Evolutionary conservation across 1,140 invertebrate genomes (phyloP).

Genomic region (Solen grandis): DNA sequence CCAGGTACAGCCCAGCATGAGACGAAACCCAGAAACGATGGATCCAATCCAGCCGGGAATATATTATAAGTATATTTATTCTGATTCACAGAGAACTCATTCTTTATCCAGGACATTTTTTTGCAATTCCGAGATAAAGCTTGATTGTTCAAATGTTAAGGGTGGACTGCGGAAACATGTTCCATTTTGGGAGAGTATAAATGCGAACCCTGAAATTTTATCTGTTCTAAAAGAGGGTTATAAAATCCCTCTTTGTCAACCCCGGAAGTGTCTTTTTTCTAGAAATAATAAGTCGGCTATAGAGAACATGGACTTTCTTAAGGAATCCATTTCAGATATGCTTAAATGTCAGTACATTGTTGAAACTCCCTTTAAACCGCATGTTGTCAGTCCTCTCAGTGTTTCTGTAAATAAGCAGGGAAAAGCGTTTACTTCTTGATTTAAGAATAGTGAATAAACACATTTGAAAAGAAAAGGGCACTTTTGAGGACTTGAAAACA

Average conservation of each 20-base stretch:
- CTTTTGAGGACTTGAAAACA: conserved; percentile 28
- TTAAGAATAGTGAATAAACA: not conserved
- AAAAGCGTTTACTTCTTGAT: conserved; percentile 5
- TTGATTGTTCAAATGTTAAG: not conserved
- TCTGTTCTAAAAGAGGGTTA: too few species aligned
- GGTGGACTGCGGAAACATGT: not conserved
- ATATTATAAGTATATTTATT: not conserved
- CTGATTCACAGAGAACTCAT: not conserved
- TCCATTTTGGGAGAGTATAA: not conserved
- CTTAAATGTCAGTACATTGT: not conserved
- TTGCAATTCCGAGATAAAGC: not conserved
- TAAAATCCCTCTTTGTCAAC: not conserved
- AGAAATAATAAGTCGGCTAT: conserved; percentile 2
- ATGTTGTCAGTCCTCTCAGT: conserved; percentile 1
- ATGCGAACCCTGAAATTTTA: not conserved
- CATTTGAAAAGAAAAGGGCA: too few species aligned
- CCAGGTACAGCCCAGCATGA: not conserved
- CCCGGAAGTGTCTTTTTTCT: not conserved
- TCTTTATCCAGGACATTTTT: not conserved
- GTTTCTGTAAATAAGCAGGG: conserved; percentile 13
- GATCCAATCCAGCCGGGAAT: not conserved
- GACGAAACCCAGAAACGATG: not conserved
- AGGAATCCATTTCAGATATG: not conserved
- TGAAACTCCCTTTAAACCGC: not conserved
- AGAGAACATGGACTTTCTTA: conserved; percentile 11